Evolutionary conservation across 2,888 invertebrate species (phyloP).

Genomic region (Chamaedrilus cognettii): DNA sequence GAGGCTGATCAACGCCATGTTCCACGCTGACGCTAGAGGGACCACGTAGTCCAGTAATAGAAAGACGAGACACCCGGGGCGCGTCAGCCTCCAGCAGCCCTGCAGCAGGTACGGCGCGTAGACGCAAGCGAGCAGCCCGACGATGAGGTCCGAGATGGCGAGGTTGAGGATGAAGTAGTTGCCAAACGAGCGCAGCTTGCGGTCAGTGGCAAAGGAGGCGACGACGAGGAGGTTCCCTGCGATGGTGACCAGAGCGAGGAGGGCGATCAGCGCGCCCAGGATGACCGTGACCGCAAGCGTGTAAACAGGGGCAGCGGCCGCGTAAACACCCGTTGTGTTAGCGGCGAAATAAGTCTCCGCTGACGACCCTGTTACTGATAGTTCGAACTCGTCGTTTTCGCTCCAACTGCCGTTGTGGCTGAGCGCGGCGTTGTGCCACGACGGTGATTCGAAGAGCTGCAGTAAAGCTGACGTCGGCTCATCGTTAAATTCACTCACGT

Average conservation of each 20-base stretch:
- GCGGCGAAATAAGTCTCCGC: no score
- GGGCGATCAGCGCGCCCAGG: not conserved
- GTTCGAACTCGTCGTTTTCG: no score
- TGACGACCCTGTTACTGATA: no score
- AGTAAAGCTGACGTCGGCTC: no score
- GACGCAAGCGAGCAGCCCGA: slow-evolving; percentile 39
- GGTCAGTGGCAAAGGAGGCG: slow-evolving; percentile 38
- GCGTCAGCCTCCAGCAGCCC: slow-evolving; percentile 38
- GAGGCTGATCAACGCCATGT: slow-evolving; percentile 42
- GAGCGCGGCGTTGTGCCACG: no score
- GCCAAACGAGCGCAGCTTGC: slow-evolving; percentile 39
- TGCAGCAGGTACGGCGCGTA: slow-evolving; percentile 40
- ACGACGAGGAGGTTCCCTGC: slow-evolving; percentile 40
- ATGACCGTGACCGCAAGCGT: no score
- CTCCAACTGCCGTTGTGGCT: no score
- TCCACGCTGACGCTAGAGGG: slow-evolving; percentile 41
- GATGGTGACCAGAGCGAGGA: not conserved
- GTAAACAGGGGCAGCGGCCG: no score
- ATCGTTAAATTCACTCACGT: no score
- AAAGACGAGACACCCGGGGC: slow-evolving; percentile 40
- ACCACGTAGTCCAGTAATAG: slow-evolving; percentile 41
- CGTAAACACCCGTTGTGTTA: no score
- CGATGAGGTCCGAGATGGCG: slow-evolving; percentile 42
- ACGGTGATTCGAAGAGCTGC: no score
- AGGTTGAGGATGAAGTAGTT: slow-evolving; percentile 45